These are phyloP conservation scores for Hydropotes inermis DNA, from an alignment of 2,113 vertebrate genomes.

Conservation along the genomic window DNA sequence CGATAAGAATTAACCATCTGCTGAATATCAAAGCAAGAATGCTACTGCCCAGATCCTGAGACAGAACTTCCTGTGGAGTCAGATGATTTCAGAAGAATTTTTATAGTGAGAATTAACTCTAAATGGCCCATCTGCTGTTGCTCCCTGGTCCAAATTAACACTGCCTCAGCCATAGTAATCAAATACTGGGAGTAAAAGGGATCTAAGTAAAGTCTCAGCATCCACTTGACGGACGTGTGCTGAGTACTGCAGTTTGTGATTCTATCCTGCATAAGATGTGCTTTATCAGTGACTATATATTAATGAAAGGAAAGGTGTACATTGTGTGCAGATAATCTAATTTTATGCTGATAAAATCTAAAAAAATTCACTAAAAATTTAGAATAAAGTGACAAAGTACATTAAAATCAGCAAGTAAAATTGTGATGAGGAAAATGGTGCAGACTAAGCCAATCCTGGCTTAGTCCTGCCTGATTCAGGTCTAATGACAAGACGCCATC, in stretches of 20 bases:
- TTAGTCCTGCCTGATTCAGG: fast-evolving
- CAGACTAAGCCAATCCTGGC: too few species aligned
- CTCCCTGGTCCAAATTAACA: background rate
- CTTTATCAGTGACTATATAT: background rate
- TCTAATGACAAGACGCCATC: background rate
- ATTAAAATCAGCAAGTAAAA: background rate
- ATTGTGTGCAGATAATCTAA: background rate
- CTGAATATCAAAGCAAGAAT: background rate
- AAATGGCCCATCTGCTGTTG: background rate
- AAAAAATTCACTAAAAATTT: background rate
- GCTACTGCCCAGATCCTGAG: background rate
- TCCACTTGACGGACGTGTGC: fast-evolving
- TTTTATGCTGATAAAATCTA: background rate
- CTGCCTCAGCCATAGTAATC: background rate
- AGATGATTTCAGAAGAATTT: background rate
- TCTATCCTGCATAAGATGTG: fast-evolving
- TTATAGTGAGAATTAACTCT: slow-evolving; percentile 3
- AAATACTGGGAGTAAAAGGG: background rate
- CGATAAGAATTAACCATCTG: slow-evolving; percentile 47
- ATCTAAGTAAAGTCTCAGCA: background rate
- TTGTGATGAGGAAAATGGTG: background rate
- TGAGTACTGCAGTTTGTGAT: background rate
- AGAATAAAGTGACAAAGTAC: background rate
- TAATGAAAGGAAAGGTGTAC: background rate
- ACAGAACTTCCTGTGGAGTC: background rate